Percentiles rank a stretch among this genome's conserved stretches.
phyloP scores from a whole-genome alignment of 2,797 vertebrate genomes.

The Mus minutoides region DNA sequence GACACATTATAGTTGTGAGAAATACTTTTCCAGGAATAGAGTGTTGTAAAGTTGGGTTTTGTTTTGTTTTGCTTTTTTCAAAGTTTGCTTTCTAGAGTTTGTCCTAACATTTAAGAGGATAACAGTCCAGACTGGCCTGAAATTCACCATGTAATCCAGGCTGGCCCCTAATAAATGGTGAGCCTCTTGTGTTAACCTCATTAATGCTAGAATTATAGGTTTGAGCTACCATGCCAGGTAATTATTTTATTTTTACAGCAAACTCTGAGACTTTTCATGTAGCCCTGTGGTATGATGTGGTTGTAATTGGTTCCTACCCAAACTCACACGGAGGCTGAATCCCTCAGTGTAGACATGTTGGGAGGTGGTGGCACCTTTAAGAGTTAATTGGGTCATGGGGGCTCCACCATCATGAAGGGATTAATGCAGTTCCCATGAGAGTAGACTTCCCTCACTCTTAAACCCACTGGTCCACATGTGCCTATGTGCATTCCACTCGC shows the following conservation, averaged over 20 bases:
- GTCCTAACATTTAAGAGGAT: not conserved
- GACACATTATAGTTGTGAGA: not conserved
- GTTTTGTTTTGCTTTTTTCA: not conserved
- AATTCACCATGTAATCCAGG: not conserved
- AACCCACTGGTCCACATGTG: not conserved
- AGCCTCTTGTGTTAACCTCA: not conserved
- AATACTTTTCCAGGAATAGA: not conserved
- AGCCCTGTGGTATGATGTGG: not conserved
- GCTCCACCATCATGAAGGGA: not conserved
- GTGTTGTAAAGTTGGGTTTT: not conserved
- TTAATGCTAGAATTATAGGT: not conserved
- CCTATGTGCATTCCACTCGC: not conserved
- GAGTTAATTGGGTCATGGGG: not conserved
- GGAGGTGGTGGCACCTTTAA: not conserved
- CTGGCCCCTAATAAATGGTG: not conserved
- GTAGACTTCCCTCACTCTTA: not conserved
- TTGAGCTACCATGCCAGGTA: not conserved
- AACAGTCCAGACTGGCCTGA: not conserved
- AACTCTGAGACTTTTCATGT: not conserved
- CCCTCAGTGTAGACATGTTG: not conserved
- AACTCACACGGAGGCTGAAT: not conserved
- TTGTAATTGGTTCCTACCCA: not conserved
- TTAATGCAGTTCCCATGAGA: not conserved
- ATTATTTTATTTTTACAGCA: conserved; percentile 28
- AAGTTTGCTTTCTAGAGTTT: not conserved